These are phyloP conservation scores for Sternarchorhynchus goeldii DNA, from an alignment of 2,797 vertebrate species.

Conservation along the genomic window DNA sequence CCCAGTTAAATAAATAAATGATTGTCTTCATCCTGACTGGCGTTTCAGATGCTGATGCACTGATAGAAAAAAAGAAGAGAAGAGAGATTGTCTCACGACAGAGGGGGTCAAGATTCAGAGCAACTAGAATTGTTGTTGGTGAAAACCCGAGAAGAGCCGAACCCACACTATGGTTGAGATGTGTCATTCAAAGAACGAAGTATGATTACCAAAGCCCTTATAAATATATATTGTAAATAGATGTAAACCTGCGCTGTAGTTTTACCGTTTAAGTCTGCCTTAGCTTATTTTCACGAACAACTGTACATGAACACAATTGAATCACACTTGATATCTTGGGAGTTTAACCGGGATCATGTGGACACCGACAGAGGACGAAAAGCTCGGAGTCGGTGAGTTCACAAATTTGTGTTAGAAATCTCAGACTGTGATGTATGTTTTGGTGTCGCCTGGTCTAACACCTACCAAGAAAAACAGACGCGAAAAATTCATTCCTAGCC, in stretches of 20 bases:
- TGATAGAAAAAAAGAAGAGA: constrained; percentile 28
- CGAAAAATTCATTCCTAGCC: too few relatives aligned
- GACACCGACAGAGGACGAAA: constrained; percentile 91
- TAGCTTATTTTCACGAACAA: constrained; percentile 44
- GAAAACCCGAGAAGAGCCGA: constrained; percentile 25
- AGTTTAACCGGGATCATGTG: constrained; percentile 79
- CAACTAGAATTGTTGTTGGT: too few relatives aligned
- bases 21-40: constrained; percentile 46
- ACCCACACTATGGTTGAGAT: constrained; percentile 21
- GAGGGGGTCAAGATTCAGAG: too few relatives aligned
- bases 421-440: background rate
- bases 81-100: too few relatives aligned
- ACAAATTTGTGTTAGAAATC: constrained; percentile 30
- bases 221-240: constrained; percentile 19
- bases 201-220: background rate
- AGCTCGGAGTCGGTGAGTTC: constrained; percentile 92
- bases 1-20: constrained; percentile 55
- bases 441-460: background rate
- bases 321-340: constrained; percentile 47
- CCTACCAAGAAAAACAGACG: too few relatives aligned
- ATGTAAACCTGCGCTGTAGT: constrained; percentile 9
- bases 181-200: constrained; percentile 23
- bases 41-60: constrained; percentile 48
- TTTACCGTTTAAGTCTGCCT: constrained; percentile 2
- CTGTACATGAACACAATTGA: constrained; percentile 62